Conservation (phyloP, 1,140 invertebrate genomes). For the Mesaphorura yosii region DNA sequence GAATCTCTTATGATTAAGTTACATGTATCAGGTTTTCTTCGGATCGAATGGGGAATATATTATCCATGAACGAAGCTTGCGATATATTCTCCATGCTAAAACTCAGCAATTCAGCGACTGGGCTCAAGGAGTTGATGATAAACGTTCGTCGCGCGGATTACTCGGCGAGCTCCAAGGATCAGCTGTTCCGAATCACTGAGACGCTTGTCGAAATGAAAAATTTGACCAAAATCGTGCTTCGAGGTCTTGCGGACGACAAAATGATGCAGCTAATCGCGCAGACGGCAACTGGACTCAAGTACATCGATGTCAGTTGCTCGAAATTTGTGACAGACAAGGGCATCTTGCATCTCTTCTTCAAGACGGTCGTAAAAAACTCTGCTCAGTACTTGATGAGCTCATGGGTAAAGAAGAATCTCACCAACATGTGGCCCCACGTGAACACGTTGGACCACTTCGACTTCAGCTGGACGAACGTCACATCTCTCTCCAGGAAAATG, state of each 20-base stretch:
- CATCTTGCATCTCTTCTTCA: conserved; percentile 13
- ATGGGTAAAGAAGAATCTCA: conserved; percentile 13
- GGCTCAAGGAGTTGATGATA: background rate
- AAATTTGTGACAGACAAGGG: conserved; percentile 6
- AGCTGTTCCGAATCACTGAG: background rate
- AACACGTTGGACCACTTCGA: conserved; percentile 8
- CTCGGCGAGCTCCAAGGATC: background rate
- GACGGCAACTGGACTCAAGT: background rate
- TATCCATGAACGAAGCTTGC: background rate
- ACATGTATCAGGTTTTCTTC: too few relatives aligned
- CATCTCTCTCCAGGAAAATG: conserved; percentile 13
- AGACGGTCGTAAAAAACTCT: background rate
- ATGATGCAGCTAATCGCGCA: background rate
- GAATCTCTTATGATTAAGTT: too few relatives aligned
- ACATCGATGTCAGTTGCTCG: conserved; percentile 5
- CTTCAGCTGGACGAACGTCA: conserved; percentile 15
- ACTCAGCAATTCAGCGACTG: background rate
- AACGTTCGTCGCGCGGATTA: background rate
- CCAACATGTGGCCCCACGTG: background rate
- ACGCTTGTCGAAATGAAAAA: background rate
- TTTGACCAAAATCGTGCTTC: conserved; percentile 4
- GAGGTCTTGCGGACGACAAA: background rate
- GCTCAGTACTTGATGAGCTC: conserved; percentile 14
- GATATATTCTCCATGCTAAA: background rate
- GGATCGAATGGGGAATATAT: background rate